Percentiles rank a stretch among this genome's conserved stretches.
Conservation (phyloP, 2,113 vertebrate species). For the Albula goreensis region DNA sequence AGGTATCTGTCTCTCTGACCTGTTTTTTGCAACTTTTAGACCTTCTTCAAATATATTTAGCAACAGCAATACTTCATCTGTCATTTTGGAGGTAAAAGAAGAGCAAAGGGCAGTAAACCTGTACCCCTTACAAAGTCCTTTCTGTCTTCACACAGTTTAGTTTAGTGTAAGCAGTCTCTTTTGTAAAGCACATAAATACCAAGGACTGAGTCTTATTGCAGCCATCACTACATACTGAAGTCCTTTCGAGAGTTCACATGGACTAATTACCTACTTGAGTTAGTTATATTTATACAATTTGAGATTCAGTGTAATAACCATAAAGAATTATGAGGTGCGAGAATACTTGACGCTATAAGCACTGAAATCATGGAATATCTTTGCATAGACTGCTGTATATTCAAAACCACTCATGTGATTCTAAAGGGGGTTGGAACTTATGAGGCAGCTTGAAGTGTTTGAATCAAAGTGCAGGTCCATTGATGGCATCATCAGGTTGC, state of each 20-base stretch:
- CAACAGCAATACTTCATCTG: not conserved
- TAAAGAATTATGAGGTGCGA: conserved; percentile 3
- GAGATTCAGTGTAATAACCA: not conserved
- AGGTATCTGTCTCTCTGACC: no score
- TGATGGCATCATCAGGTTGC: not conserved
- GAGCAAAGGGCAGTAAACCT: not conserved
- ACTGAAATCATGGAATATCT: conserved; percentile 1
- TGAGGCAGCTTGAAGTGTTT: not conserved
- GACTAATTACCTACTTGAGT: conserved; percentile 4
- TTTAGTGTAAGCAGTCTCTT: not conserved
- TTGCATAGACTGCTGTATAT: not conserved
- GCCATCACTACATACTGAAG: not conserved
- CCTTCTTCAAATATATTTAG: not conserved
- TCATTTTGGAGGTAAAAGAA: not conserved
- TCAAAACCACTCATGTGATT: not conserved
- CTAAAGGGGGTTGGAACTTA: not conserved
- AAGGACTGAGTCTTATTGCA: not conserved
- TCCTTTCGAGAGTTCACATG: not conserved
- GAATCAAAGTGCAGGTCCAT: not conserved
- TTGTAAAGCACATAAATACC: not conserved
- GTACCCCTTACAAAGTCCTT: not conserved
- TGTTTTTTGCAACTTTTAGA: no score
- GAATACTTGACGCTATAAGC: not conserved
- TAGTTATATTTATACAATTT: not conserved
- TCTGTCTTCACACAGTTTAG: not conserved